Percentiles rank a stretch among this genome's conserved stretches.
Conservation (phyloP, 2,797 vertebrate species). For the Brachyalestes nurse region DNA sequence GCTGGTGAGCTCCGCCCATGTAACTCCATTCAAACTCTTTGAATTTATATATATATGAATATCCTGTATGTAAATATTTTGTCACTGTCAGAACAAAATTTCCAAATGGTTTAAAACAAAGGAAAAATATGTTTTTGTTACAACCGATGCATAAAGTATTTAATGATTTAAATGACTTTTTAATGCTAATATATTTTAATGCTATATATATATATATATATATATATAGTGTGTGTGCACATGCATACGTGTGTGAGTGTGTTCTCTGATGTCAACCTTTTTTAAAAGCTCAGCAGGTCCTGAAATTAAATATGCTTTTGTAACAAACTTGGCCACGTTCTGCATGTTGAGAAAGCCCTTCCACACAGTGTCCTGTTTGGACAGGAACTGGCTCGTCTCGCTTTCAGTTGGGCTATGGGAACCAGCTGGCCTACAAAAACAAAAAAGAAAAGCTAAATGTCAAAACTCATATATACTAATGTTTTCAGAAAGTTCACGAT, state of each 20-base stretch:
- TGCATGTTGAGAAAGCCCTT: conserved; percentile 99
- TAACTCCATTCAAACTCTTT: too few species aligned
- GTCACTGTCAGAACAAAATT: too few species aligned
- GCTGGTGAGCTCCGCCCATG: background rate
- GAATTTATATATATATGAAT: too few species aligned
- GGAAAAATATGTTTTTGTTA: too few species aligned
- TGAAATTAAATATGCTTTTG: conserved; percentile 93
- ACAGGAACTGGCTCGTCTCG: conserved; percentile 86
- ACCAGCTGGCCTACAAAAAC: conserved; percentile 75
- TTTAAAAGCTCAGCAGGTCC: conserved; percentile 90
- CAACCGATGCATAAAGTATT: too few species aligned
- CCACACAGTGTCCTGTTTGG: conserved; percentile 90
- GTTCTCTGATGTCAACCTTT: conserved; percentile 77
- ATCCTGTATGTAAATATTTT: too few species aligned
- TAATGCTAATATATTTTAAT: too few species aligned
- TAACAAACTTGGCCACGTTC: conserved; percentile 94
- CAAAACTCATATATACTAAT: background rate
- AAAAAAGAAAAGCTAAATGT: background rate
- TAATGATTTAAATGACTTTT: too few species aligned
- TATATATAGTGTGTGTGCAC: too few species aligned
- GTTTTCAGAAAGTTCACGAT: too few species aligned
- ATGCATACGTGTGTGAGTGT: background rate
- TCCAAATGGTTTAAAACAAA: too few species aligned
- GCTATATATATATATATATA: too few species aligned
- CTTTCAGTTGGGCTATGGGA: conserved; percentile 78